Evolutionary conservation across 2,888 invertebrate species (phyloP), one percentile per base, ranked within the genome.

Genomic region (Hedya salicella): DNA sequence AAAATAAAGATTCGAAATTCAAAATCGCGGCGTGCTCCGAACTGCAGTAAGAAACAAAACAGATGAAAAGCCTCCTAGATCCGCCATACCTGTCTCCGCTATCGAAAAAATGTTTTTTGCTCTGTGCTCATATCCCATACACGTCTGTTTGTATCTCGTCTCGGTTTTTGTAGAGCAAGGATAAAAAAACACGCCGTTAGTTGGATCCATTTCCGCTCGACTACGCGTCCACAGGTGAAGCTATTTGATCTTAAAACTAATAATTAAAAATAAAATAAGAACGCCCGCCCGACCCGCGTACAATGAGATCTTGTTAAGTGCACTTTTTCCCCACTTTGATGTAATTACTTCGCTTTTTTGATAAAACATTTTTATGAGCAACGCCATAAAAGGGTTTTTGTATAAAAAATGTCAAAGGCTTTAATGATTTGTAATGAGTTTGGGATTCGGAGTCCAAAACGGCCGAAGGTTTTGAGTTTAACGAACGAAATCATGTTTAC

Each of bases 131-230:
- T 83, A 89, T 88, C 85, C 86, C 79, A 87, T 85, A 88, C 83
- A 83, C 77, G 89, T 87, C 88, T 77, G 80, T 73, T 83, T 81
- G 80, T 86, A 88, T 90, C 88, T 84, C 81, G 84, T 87, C 84
- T 75, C 73, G 76, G 81, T 88, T 87, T 89, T 89, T 91, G 83
- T 88, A 72, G 78, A 76, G 81, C 82, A 83, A 82, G 82, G 83
- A 80, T 78, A 82, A 89, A 86, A 25, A 88, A 83, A 81, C 69
- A 76, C 79, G 73, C 90, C 91, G 91, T 91, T 91, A 91, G 83
- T 78, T 83, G 83, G 82, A 87, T 88, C 84, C 86, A 83, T 91
- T 91, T 91, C 90, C 90, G 91, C 90, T 83, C 82, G 83, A 86
- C 83, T 89, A 85, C 86, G 79, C 84, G 85, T 83, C 79, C 87